Percentiles rank a stretch among this genome's conserved stretches.
Evolutionary conservation across 2,888 invertebrate genomes (phyloP).

Genomic region (Phanerotoma sp.): DNA sequence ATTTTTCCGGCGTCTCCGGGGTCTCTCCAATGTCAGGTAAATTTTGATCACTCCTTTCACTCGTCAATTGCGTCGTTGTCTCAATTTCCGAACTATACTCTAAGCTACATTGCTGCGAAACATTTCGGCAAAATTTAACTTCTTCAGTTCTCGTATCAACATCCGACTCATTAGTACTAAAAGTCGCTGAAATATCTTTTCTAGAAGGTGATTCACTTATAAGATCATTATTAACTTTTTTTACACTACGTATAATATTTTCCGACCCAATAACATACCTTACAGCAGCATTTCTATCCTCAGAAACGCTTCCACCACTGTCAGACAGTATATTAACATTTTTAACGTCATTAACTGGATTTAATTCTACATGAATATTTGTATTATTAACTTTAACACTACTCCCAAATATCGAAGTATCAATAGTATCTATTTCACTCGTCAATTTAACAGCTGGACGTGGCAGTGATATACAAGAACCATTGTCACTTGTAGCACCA

Average conservation of each 20-base stretch:
- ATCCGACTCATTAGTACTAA: slow-evolving; percentile 47
- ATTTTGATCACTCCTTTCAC: slow-evolving; percentile 52
- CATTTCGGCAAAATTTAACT: slow-evolving; percentile 62
- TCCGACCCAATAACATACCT: slow-evolving; percentile 57
- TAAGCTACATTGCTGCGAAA: slow-evolving; percentile 71
- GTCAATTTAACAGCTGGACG: slow-evolving; percentile 59
- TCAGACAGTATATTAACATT: slow-evolving; percentile 71
- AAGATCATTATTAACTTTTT: slow-evolving; percentile 43
- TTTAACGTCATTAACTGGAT: slow-evolving; percentile 62
- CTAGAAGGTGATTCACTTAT: slow-evolving; percentile 40
- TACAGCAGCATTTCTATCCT: slow-evolving; percentile 47
- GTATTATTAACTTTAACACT: slow-evolving; percentile 79
- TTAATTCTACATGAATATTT: slow-evolving; percentile 72
- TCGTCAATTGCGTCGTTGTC: slow-evolving; percentile 47
- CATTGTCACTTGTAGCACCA: slow-evolving; percentile 63
- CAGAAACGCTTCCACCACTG: slow-evolving; percentile 60
- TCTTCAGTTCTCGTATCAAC: slow-evolving; percentile 47
- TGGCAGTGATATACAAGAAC: slow-evolving; percentile 58
- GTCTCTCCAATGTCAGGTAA: slow-evolving; percentile 50
- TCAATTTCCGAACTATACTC: slow-evolving; percentile 66
- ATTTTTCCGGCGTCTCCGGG: slow-evolving; percentile 34
- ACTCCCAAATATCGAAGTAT: slow-evolving; percentile 65
- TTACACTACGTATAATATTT: slow-evolving; percentile 38
- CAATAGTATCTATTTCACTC: slow-evolving; percentile 57
- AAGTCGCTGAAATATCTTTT: slow-evolving; percentile 45